Conservation (phyloP, 2,113 vertebrate genomes). For the Trochalopteron elliotii region DNA sequence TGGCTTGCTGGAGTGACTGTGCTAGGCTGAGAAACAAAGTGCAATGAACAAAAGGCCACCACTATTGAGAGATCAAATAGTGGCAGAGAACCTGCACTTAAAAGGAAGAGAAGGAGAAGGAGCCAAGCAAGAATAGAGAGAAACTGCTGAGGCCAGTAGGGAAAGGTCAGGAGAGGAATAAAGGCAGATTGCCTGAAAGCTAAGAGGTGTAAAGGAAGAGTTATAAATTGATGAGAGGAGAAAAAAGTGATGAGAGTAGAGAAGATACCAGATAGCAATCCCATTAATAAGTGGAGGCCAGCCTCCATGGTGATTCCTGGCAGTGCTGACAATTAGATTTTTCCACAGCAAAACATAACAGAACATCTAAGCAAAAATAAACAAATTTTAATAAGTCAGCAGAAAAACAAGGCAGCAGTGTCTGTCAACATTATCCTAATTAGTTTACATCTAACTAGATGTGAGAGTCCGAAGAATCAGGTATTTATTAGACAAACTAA, state of each 20-base stretch:
- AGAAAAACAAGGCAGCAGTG: conserved; percentile 45
- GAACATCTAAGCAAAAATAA: conserved; percentile 65
- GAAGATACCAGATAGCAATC: conserved; percentile 35
- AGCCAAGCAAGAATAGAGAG: neutral
- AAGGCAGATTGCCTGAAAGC: neutral
- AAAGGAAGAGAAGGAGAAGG: neutral
- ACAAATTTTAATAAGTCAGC: conserved; percentile 36
- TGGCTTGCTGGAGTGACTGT: neutral
- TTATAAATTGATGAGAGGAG: conserved; percentile 17
- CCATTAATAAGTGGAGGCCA: conserved; percentile 41
- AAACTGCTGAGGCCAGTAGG: neutral
- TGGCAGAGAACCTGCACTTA: neutral
- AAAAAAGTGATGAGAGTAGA: conserved; percentile 25
- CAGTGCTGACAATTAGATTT: conserved; percentile 58
- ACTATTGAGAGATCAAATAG: neutral
- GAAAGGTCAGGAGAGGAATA: neutral
- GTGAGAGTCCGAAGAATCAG: neutral
- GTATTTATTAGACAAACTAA: conserved; percentile 1
- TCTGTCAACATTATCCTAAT: conserved; percentile 37
- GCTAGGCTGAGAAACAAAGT: neutral
- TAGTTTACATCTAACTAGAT: conserved; percentile 24
- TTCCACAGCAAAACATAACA: conserved; percentile 65
- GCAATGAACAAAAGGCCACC: neutral
- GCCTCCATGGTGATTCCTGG: conserved; percentile 1
- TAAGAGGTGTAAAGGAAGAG: neutral